phyloP scores from a whole-genome alignment of 2,888 invertebrate genomes.

The Rotaria magnacalcarata region DNA sequence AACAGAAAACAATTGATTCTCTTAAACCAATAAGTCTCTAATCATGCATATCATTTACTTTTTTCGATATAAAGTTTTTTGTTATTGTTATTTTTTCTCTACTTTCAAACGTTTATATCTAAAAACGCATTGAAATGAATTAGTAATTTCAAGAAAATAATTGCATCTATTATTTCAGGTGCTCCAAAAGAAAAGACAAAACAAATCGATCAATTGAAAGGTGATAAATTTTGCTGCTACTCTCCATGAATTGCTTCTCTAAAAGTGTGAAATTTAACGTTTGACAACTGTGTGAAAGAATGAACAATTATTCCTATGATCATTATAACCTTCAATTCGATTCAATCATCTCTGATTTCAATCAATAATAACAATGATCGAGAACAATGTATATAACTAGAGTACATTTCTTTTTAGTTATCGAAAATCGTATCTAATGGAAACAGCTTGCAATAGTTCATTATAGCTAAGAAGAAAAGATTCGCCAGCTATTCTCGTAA shows the following conservation, averaged over 20 bases:
- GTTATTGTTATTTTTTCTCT: background rate
- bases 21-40: background rate
- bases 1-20: background rate
- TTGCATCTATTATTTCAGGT: constrained; percentile 24
- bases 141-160: constrained; percentile 3
- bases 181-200: background rate
- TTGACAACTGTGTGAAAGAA: constrained; percentile 22
- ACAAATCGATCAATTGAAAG: constrained; percentile 15
- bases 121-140: background rate
- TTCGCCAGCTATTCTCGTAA: background rate
- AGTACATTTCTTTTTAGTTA: background rate
- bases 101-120: background rate
- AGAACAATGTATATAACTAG: background rate
- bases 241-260: background rate
- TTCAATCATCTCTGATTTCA: constrained; percentile 26
- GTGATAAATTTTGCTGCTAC: background rate
- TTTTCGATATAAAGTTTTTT: background rate
- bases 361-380: background rate
- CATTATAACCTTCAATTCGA: constrained; percentile 12
- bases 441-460: constrained; percentile 22
- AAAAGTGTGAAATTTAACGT: constrained; percentile 9
- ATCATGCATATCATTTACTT: constrained; percentile 14
- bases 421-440: background rate
- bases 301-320: background rate
- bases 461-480: background rate